Base-by-base conservation (phyloP, 2,113 vertebrate genomes). In the Chiloscyllium plagiosum region DNA sequence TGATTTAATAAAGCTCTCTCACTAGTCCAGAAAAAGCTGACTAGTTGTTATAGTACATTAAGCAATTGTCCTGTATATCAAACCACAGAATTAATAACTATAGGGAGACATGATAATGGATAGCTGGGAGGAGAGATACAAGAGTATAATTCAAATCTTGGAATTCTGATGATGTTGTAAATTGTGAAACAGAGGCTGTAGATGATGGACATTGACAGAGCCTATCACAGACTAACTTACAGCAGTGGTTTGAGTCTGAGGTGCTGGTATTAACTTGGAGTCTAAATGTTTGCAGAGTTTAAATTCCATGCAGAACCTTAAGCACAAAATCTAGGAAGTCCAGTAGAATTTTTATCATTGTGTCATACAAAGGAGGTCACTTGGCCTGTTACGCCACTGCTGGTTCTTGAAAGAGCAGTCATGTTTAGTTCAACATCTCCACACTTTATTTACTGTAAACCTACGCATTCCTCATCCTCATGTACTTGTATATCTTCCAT, bases 1-100 rank as follows among this genome's bases (percentile, higher is more conserved):
- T 37, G 87, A 93, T 37, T 37, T 93, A 93, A 93, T 66, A 93
- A 93, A 68, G 61, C 61, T n/a, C 29, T n/a, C 15, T 66, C 17
- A 4, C 61, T 93, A 37, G 33, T 68, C 12, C 3, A 19, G 29
- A 61, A n/a, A 90, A 90, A 65, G 89, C 61, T 93, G n/a, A 93
- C 56, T 37, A 93, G 61, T 42, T 93, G 89, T 66, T 92, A 66
- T 42, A 66, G 89, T 66, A 68, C 89, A 93, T 68, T 66, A 93
- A 66, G 61, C 89, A 68, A 93, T 66, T 93, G 61, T 68, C 89
- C n/a, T 93, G 61, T 10, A 68, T 37, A 68, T 93, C 33, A 93
- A 93, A 93, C 89, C n/a, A 20, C 5, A 24, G 61, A 66, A 93
- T 68, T 93, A 33, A 61, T 92, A 92, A 15, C 26, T n/a, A 65